Conservation (phyloP, 2,888 invertebrate genomes). For the Athrips mouffetella region DNA sequence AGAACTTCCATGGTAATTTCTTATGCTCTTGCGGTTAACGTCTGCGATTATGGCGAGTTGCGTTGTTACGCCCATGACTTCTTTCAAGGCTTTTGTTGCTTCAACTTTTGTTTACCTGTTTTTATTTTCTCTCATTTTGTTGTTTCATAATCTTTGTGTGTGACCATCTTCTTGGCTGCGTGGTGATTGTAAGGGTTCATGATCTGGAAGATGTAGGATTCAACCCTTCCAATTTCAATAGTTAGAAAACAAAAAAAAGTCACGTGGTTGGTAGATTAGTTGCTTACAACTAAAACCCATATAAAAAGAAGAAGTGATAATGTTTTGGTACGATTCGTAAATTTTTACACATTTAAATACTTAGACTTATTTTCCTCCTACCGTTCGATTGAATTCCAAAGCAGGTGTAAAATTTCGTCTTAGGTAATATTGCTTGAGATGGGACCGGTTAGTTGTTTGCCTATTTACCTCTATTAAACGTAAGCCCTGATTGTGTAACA, state of each 20-base stretch:
- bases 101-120: background rate
- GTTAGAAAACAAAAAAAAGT: too few relatives aligned
- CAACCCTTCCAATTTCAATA: too few relatives aligned
- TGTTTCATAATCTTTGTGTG: too few relatives aligned
- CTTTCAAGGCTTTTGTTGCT: background rate
- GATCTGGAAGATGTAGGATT: too few relatives aligned
- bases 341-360: too few relatives aligned
- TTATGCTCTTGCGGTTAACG: conserved; percentile 1
- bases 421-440: conserved; percentile 14
- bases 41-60: background rate
- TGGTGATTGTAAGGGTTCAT: too few relatives aligned
- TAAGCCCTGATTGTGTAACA: conserved; percentile 17
- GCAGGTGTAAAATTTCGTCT: conserved; percentile 6
- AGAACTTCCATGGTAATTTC: background rate
- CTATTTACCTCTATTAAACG: conserved; percentile 17
- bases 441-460: conserved; percentile 17
- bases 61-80: background rate
- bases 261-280: too few relatives aligned
- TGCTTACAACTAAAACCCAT: too few relatives aligned
- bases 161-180: too few relatives aligned
- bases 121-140: background rate
- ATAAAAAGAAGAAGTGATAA: too few relatives aligned
- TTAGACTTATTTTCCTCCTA: background rate
- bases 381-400: background rate
- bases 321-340: too few relatives aligned